Percentiles rank a stretch among this genome's conserved stretches.
Conservation (phyloP, 2,797 vertebrate genomes). For the Eulemur rubriventer region DNA sequence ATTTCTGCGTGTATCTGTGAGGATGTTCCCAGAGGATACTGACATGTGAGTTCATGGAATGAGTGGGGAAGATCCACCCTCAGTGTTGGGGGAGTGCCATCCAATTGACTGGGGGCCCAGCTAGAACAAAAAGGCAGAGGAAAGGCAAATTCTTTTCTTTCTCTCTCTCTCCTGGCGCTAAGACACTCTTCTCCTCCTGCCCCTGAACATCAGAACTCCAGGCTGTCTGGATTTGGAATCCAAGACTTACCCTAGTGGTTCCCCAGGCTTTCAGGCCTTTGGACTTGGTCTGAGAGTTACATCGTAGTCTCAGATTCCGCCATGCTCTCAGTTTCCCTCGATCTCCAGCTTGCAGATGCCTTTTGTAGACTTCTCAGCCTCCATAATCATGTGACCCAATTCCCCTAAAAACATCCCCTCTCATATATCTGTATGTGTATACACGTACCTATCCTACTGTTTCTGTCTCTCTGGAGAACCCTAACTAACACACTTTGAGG, state of each 20-base stretch:
- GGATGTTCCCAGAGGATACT: neutral
- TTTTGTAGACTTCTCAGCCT: neutral
- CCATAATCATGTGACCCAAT: neutral
- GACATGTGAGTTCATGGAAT: neutral
- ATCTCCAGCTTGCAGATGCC: neutral
- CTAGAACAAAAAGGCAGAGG: neutral
- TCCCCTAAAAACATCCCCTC: neutral
- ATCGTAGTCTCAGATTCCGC: neutral
- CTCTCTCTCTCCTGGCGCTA: neutral
- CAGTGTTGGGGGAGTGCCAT: neutral
- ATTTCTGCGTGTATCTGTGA: neutral
- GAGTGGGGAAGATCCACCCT: neutral
- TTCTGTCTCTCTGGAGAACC: neutral
- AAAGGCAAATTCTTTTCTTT: neutral
- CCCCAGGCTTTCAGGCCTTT: neutral
- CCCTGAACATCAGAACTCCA: neutral
- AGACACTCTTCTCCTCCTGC: neutral
- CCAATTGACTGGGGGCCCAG: neutral
- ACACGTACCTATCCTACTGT: no score
- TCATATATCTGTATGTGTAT: neutral
- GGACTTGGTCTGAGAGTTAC: neutral
- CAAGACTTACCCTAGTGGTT: neutral
- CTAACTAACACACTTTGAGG: neutral
- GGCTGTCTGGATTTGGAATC: neutral
- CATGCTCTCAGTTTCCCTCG: neutral